Evolutionary conservation across 1,140 invertebrate genomes (phyloP), one percentile per base, ranked within the genome.

Genomic region (Amyelois transitella): DNA sequence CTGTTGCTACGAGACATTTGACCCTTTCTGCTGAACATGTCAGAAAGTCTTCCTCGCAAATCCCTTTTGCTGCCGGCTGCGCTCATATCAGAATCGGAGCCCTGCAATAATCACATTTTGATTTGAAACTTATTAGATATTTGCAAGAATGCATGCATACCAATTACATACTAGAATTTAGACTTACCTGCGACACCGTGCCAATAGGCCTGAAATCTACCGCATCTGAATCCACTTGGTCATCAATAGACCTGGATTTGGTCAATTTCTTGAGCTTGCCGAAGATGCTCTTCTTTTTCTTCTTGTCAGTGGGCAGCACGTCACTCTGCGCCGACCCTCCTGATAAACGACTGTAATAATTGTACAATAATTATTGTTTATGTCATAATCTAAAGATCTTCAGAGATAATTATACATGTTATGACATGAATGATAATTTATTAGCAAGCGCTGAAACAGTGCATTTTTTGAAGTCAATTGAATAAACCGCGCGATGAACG

Each of bases 301-400:
- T 95, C 66, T 96, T 96, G 48, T 93, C 92, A 81, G 81, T 81
- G 1, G 92, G 91, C 1, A 94, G 81, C 53, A 95, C 90, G 69
- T 96, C 95, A 77, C 95, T 96, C 72, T 95, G 94, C 0, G 94
- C 94, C 5, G 96, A 97, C 17, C 94, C 94, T 43, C 92, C 93
- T 0, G 95, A 96, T 49, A 96, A 85, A 45, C 95, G 92, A 66
- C 94, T 93, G 54, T 14, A 60, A 69, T n/a, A 60, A 47, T 25
- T 19, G 20, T 52, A 53, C 0, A 7, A 12, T 18, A 38, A 14
- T 2, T 2, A 38, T 3, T 2, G 1, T 38, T 10, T 10, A n/a
- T n/a, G n/a, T n/a, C n/a, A n/a, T n/a, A n/a, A n/a, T n/a, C n/a
- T n/a, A n/a, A n/a, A n/a, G n/a, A n/a, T n/a, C n/a, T n/a, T n/a